Evolutionary conservation across 2,888 invertebrate species (phyloP), one percentile per base, ranked within the genome.

Genomic region (Glaucopsyche alexis): DNA sequence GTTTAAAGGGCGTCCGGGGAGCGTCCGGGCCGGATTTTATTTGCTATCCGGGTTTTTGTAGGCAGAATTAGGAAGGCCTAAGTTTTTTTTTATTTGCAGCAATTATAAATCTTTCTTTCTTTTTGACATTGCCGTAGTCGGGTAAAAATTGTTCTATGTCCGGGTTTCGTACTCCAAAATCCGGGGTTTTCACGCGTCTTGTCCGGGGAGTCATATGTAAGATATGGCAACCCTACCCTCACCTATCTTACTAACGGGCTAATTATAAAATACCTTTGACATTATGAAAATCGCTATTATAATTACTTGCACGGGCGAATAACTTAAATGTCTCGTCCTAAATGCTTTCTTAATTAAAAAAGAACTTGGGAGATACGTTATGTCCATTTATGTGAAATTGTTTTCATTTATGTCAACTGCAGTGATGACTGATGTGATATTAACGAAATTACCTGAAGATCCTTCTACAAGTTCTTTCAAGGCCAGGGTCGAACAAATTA

Each of bases 241-340:
- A 14, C 42, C 16, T 42, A 40, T 71, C 40, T 38, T 16, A 55
- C 71, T 73, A 72, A 74, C 73, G 13, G 65, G 73, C 74, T 70
- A 73, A 77, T 78, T 78, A 75, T 75, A 78, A 77, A 76, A 74
- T 77, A 74, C 71, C 71, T 74, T 50, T 71, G 72, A 55, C 75
- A 71, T 75, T 75, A 72, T 75, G 75, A 69, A 71, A 69, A 69
- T 69, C 19, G 69, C 49, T 29, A 69, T 69, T 47, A 69, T 47
- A 69, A 29, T 69, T 47, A 47, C 47, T 47, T 69, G 60, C 49
- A 69, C 45, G 45, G 11, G 42, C 45, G 45, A 42, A 67, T 29
- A 47, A 49, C 29, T 69, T 29, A 47, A 69, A 69, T 49, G 49
- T 69, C 69, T 69, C 69, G 69, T 49, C 49, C 69, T 47, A 49